These are phyloP conservation scores for Notothenia rossii DNA, from an alignment of 2,113 vertebrate species.

Conservation along the genomic window DNA sequence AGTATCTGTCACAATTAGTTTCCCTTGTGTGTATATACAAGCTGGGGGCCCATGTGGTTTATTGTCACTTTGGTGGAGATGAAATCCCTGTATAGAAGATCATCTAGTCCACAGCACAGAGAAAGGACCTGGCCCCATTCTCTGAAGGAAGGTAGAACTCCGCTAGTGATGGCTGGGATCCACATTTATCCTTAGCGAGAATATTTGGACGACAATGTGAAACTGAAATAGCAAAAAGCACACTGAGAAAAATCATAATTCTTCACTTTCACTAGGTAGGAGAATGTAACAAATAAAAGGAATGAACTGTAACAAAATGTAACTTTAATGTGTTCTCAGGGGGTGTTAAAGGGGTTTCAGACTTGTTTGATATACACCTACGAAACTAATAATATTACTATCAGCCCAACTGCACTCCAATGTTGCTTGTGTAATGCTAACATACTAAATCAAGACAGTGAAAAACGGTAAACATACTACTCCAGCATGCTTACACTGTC, in stretches of 20 bases:
- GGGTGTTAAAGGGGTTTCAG: neutral
- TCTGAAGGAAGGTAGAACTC: constrained; percentile 31
- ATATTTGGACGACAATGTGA: constrained; percentile 8
- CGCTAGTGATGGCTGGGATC: constrained; percentile 11
- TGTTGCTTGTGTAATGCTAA: neutral
- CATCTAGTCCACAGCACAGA: constrained; percentile 69
- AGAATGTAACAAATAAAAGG: neutral
- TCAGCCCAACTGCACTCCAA: neutral
- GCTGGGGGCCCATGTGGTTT: constrained; percentile 41
- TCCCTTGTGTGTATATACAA: constrained; percentile 7
- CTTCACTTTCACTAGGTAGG: neutral
- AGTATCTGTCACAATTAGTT: constrained; percentile 40
- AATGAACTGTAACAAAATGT: neutral
- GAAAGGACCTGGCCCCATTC: constrained; percentile 65
- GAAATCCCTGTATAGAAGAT: constrained; percentile 55
- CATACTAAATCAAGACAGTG: neutral
- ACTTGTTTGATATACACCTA: neutral
- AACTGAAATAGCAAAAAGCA: neutral
- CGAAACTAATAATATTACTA: neutral
- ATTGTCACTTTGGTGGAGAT: constrained; percentile 53
- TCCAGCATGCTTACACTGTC: neutral
- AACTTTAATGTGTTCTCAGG: neutral
- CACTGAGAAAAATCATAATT: neutral
- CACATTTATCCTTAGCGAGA: constrained; percentile 5
- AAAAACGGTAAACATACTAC: neutral